Percentiles rank a stretch among this genome's conserved stretches.
These are phyloP conservation scores for Neuroscelio doddi DNA, from an alignment of 2,888 invertebrate species.

Conservation along the genomic window DNA sequence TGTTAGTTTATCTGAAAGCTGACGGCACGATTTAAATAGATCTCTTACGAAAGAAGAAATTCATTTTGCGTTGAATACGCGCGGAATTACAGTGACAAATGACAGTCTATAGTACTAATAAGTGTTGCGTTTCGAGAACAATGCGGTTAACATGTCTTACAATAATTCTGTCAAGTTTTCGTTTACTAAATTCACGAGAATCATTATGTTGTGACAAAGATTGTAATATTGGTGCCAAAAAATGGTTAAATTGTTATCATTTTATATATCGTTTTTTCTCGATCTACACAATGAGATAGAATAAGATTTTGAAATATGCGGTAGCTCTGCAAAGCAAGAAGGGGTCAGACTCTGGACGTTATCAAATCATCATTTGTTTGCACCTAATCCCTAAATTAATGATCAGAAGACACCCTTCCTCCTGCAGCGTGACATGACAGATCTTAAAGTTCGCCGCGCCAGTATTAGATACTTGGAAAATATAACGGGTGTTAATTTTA, in stretches of 20 bases:
- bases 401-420: conserved; percentile 63
- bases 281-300: conserved; percentile 41
- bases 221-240: too few relatives aligned
- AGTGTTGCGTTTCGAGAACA: conserved; percentile 21
- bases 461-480: conserved; percentile 39
- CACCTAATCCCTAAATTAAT: conserved; percentile 71
- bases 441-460: conserved; percentile 64
- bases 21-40: conserved; percentile 51
- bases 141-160: conserved; percentile 13
- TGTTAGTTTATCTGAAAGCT: conserved; percentile 51
- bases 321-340: conserved; percentile 57
- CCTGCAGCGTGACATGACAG: conserved; percentile 62
- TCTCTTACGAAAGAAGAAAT: conserved; percentile 49
- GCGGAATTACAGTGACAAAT: conserved; percentile 43
- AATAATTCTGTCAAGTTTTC: conserved; percentile 1
- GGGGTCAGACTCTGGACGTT: conserved; percentile 62
- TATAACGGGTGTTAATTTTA: conserved; percentile 55
- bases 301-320: conserved; percentile 43
- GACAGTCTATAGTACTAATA: conserved; percentile 21
- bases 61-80: conserved; percentile 45
- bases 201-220: too few relatives aligned
- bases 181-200: too few relatives aligned
- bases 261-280: conserved; percentile 27
- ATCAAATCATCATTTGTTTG: conserved; percentile 71
- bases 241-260: conserved; percentile 27